Evolutionary conservation across 2,888 invertebrate genomes (phyloP).

Genomic region (Halocaridina rubra): DNA sequence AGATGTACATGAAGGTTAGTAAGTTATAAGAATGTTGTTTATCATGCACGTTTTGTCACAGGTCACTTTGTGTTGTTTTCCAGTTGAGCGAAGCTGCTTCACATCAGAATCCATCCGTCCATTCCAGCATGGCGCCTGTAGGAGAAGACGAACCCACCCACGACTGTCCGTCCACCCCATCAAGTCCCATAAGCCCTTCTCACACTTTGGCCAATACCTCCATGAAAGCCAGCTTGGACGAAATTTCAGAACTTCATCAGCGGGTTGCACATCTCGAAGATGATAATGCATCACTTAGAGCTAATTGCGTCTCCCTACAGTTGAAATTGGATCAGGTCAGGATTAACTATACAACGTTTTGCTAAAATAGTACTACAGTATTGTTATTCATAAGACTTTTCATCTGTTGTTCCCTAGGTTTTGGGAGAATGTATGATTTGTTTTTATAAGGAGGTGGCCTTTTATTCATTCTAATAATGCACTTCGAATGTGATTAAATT

Average conservation of each 20-base stretch:
- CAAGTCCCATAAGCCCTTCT: neutral
- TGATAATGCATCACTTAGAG: constrained; percentile 28
- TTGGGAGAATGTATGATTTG: no score
- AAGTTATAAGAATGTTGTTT: no score
- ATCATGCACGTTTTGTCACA: no score
- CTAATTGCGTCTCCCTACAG: constrained; percentile 24
- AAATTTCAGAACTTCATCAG: constrained; percentile 5
- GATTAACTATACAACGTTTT: neutral
- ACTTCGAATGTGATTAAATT: no score
- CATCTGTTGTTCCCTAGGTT: no score
- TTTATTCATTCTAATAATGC: no score
- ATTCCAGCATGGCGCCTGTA: constrained; percentile 25
- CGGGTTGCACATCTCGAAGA: constrained; percentile 25
- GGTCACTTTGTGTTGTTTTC: neutral
- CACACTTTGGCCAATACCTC: neutral
- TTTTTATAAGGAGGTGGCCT: no score
- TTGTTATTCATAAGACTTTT: no score
- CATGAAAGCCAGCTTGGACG: neutral
- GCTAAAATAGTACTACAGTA: no score
- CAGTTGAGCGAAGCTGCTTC: constrained; percentile 34
- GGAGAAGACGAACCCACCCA: constrained; percentile 7
- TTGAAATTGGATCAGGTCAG: constrained; percentile 28
- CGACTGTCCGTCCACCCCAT: neutral
- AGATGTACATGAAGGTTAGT: no score
- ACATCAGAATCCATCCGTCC: neutral